These are phyloP conservation scores for Calosoma granatense DNA, from an alignment of 1,140 invertebrate genomes.

Conservation along the genomic window DNA sequence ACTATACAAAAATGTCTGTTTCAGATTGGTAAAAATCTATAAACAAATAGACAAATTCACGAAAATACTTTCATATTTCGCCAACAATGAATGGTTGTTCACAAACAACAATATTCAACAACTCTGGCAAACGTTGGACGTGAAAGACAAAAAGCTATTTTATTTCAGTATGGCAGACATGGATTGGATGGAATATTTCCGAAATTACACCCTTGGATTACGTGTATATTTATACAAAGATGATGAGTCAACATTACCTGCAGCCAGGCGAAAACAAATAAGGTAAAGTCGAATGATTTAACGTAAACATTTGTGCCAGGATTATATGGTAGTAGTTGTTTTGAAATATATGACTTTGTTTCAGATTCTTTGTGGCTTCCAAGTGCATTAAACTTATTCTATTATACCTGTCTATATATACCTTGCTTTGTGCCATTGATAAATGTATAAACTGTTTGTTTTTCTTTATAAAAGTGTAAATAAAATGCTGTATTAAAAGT, in stretches of 20 bases:
- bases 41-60: conserved; percentile 56
- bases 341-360: no score
- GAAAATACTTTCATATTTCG: conserved; percentile 55
- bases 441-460: not conserved
- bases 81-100: conserved; percentile 55
- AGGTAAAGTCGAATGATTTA: no score
- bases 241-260: conserved; percentile 50
- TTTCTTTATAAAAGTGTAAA: not conserved
- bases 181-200: conserved; percentile 47
- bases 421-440: not conserved
- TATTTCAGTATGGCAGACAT: conserved; percentile 46
- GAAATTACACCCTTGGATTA: conserved; percentile 52
- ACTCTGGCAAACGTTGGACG: conserved; percentile 40
- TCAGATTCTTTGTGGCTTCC: not conserved
- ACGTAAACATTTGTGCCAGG: no score
- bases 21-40: conserved; percentile 56
- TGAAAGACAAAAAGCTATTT: conserved; percentile 45
- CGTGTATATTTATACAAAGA: conserved; percentile 63
- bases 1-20: no score
- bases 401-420: not conserved
- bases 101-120: conserved; percentile 43
- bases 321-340: no score
- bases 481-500: no score
- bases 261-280: conserved; percentile 47
- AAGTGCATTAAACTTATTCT: not conserved